A percentile compares a stretch with the other conserved stretches of the same genome.
These are phyloP conservation scores for Thunnus albacares DNA, from an alignment of 2,797 vertebrate genomes.

Conservation along the genomic window DNA sequence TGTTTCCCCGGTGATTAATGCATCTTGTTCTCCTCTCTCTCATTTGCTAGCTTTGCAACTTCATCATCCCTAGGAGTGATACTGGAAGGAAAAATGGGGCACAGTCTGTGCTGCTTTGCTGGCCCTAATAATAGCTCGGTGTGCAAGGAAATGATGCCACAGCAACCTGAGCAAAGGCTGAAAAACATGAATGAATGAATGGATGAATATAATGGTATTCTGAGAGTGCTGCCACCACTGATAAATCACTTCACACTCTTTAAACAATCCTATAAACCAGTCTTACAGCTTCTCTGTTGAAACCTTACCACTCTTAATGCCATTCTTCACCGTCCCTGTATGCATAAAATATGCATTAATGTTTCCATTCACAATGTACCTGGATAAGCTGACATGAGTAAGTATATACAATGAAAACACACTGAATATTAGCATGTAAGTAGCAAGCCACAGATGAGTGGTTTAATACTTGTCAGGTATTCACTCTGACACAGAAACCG, in stretches of 20 bases:
- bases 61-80: slow-evolving; percentile 80
- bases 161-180: slow-evolving; percentile 69
- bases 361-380: not conserved
- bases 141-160: slow-evolving; percentile 71
- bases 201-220: slow-evolving; percentile 47
- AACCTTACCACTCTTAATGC: not conserved
- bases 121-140: slow-evolving; percentile 84
- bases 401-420: slow-evolving; percentile 2
- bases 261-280: slow-evolving; percentile 11
- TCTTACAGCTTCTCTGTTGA: slow-evolving; percentile 11
- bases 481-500: slow-evolving; percentile 44
- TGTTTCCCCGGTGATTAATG: slow-evolving; percentile 84
- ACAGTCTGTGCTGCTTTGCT: slow-evolving; percentile 69
- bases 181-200: slow-evolving; percentile 71
- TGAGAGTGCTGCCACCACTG: slow-evolving; percentile 34
- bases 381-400: not conserved
- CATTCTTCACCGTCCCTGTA: not conserved
- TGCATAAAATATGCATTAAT: not conserved
- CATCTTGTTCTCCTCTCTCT: slow-evolving; percentile 77
- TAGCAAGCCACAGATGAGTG: slow-evolving; percentile 5
- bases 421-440: slow-evolving; percentile 1
- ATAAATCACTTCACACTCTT: slow-evolving; percentile 38
- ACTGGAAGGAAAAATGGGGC: slow-evolving; percentile 76
- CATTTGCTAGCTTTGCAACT: slow-evolving; percentile 83
- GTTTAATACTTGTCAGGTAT: slow-evolving; percentile 25